These are phyloP conservation scores for Enhydra lutris DNA, from an alignment of 2,113 vertebrate genomes.

Conservation along the genomic window DNA sequence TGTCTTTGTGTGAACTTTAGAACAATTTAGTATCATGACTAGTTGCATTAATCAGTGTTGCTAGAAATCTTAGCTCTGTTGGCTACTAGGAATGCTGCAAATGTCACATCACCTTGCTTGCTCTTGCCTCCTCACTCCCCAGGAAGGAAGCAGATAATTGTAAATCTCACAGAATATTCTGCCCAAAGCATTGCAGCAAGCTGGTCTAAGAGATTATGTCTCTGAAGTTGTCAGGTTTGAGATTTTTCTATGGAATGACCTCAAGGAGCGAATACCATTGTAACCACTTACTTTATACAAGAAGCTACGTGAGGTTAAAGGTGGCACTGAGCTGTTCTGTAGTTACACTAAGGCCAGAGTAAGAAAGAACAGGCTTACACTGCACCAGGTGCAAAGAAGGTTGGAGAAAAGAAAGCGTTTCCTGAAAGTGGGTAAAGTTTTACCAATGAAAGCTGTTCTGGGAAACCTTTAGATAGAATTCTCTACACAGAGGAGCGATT, in stretches of 20 bases:
- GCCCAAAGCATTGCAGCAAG: not conserved
- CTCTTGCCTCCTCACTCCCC: not conserved
- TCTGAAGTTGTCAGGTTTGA: slow-evolving; percentile 15
- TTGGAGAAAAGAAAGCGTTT: not conserved
- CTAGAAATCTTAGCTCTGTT: not conserved
- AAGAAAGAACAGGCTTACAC: not conserved
- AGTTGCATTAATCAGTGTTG: not conserved
- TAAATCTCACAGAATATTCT: slow-evolving; percentile 17
- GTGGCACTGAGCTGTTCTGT: not conserved
- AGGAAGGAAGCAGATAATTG: not conserved
- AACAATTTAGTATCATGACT: not conserved
- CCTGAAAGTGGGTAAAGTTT: not conserved
- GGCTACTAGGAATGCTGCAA: not conserved
- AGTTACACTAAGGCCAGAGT: not conserved
- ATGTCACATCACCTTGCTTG: not conserved
- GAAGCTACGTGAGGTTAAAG: not conserved
- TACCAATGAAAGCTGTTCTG: not conserved
- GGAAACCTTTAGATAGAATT: not conserved
- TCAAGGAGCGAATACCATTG: not conserved
- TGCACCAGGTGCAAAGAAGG: accelerated
- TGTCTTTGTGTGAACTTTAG: not conserved
- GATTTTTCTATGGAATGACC: not conserved
- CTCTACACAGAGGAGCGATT: not conserved
- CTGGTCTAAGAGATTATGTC: not conserved
- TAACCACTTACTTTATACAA: not conserved